Base-by-base conservation (phyloP, 2,797 vertebrate species). In the Mormyrops attenuatus region DNA sequence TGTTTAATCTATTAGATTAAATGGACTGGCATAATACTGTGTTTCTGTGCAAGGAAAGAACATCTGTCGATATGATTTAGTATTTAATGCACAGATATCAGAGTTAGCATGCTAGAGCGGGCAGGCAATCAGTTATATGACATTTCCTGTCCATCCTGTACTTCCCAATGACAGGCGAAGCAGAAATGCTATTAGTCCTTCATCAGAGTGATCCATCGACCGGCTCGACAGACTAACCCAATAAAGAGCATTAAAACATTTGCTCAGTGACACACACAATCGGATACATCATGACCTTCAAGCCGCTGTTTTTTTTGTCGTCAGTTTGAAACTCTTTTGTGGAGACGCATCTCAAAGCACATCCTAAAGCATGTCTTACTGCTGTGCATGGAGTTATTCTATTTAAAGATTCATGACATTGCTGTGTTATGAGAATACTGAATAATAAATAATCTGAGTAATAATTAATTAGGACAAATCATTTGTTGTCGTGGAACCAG, bases 181-280 rank as follows among this genome's bases (percentile, higher is more conserved):
- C 53, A 44, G 34, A 69, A 69, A 88, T 88, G 87, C 41, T 41
- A 69, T 66, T 66, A 66, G 20, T 44, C 30, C 26, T 87, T 57
- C 87, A 66, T 47, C 87, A 49, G 41, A 38, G 20, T 34, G 17
- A 41, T 47, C 38, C 87, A 88, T 88, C 87, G 87, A 63, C 55
- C 87, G 5, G 53, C 53, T 41, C 30, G 6, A 55, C 30, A 9
- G 55, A n/a, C 15, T 88, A 88, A 88, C 55, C 55, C 57, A 66
- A 88, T 88, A 44, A 88, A 69, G 41, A 44, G 57, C 87, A 63
- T 47, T 66, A 47, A 49, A 41, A 88, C 57, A 88, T 88, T 88
- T 88, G 38, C 57, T 69, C 87, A 88, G 87, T 66, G 87, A 88
- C 87, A 88, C 55, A 88, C 57, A 41, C 30, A 22, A 66, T 41